Base-by-base conservation (phyloP, 2,888 invertebrate species). In the Andrena camellia region DNA sequence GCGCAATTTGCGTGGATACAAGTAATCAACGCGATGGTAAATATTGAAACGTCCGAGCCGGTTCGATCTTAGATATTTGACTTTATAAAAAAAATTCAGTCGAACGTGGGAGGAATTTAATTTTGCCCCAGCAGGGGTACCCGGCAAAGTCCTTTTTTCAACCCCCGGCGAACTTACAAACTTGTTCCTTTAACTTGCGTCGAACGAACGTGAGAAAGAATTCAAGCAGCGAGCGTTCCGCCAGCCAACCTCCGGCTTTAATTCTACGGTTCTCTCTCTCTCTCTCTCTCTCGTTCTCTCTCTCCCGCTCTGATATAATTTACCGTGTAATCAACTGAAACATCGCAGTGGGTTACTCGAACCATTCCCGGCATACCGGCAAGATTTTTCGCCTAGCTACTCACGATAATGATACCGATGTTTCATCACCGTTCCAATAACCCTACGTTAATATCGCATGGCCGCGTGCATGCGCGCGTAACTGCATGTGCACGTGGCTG, bases 131-230 rank as follows among this genome's bases (percentile, higher is more conserved):
- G 68, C 26, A 17, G 26, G 66, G 62, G 60, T 48, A 62, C 54
- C 54, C 59, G 26, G n/a, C 31, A 69, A 42, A 42, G 66, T 20
- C 23, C 33, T 67, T 63, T 48, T 52, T 74, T 72, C 66, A 70
- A 80, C 75, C 76, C 60, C 60, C n/a, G 72, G 79, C 81, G 74
- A 85, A 78, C 83, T 78, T 75, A 59, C 77, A 71, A 88, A 88
- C 85, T 88, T 83, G 80, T 88, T 88, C 76, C 70, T 85, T 57
- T 84, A 86, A 88, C 82, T 88, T 87, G 75, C 67, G 77, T 54
- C 80, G 78, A 68, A 80, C 78, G 88, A 63, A 88, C 88, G 88
- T 88, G 88, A 88, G 87, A 72, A 80, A 85, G 88, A 86, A 84
- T 78, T 83, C 79, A 86, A 88, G 64, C 83, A 82, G 77, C 63